Base-by-base conservation (phyloP, 2,797 vertebrate genomes). In the Hydrolagus colliei region DNA sequence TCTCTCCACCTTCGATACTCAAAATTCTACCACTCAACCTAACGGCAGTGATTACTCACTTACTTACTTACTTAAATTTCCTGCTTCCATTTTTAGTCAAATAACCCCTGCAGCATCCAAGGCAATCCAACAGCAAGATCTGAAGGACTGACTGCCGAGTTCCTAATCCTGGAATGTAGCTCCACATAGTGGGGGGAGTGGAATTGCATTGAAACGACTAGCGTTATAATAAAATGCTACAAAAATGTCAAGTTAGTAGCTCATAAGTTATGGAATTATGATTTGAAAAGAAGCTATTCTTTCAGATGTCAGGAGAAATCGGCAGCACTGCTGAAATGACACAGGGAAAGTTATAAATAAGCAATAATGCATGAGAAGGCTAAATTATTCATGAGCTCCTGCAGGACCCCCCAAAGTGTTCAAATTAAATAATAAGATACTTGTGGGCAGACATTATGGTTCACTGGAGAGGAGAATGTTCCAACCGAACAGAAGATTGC, bases 291-390 rank as follows among this genome's bases (percentile, higher is more conserved):
- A 63, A 80, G 12, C 67, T 27, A 65, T 80, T 80, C 78, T 80
- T 52, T 80, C 78, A 80, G 77, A 65, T 80, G 62, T 80, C 78
- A 80, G 61, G 22, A 80, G 62, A 16, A 16, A 67, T 13, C 59
- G 27, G 22, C 78, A 10, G 61, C 32, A 12, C 32, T 35, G 27
- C 9, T 80, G 62, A 65, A 80, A 9, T 35, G 20, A 27, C 62
- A 67, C 62, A 79, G 59, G 41, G 77, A 65, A 77, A 63, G 77
- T 63, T 80, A 80, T 80, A 80, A 80, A 67, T 80, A 80, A 80
- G 62, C 78, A 9, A 27, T 67, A 32, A 65, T 63, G 67, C 61
- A 63, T 2, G 77, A 79, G 61, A 20, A 59, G 13, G n/a, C 62
- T 67, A 63, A 61, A 80, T 80, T 80, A 65, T 67, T 80, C 78